Evolutionary conservation across 2,113 vertebrate species (phyloP), one percentile per base, ranked within the genome.

Genomic region (Mesembrinibis cayennensis): DNA sequence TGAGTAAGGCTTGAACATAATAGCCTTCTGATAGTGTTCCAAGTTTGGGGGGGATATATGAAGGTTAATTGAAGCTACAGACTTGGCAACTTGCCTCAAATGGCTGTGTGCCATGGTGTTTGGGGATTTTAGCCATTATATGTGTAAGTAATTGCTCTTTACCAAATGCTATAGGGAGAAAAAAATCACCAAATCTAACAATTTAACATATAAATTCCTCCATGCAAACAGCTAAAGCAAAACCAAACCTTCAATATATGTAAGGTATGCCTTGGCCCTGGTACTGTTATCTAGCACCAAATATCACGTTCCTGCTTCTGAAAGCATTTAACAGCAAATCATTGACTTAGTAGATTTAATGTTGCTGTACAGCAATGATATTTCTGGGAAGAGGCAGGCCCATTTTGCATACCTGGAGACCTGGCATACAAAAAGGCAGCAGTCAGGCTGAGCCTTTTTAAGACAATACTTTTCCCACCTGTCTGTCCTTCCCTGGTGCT

Each of bases 41-140:
- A 97, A 96, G 93, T 97, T 97, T 95, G 87, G 91, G 82, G 95
- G 95, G 95, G 80, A 94, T 97, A 95, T 95, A 94, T 97, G 97
- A 97, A 97, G 96, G 96, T 97, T 97, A 97, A 97, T 97, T 96
- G 96, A 93, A 97, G 97, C 93, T 95, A 94, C 93, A 95, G 77
- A 91, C 90, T 97, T 97, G 97, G 97, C 96, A 96, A 89, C 47
- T 89, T 96, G 97, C 95, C 95, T 94, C 88, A 96, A 19, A 97
- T 97, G 95, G 90, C 96, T 94, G 66, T 36, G 49, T 82, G 95
- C 96, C 96, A 95, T 59, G 53, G 93, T 87, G 95, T 93, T 94
- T 95, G 81, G 93, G 94, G 96, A 95, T 95, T 97, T 96, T 94
- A 89, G 94, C 92, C 94, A 87, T 96, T 97, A 58, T 91, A 91